phyloP scores from a whole-genome alignment of 2,797 vertebrate genomes.

The Sibirionetta formosa region DNA sequence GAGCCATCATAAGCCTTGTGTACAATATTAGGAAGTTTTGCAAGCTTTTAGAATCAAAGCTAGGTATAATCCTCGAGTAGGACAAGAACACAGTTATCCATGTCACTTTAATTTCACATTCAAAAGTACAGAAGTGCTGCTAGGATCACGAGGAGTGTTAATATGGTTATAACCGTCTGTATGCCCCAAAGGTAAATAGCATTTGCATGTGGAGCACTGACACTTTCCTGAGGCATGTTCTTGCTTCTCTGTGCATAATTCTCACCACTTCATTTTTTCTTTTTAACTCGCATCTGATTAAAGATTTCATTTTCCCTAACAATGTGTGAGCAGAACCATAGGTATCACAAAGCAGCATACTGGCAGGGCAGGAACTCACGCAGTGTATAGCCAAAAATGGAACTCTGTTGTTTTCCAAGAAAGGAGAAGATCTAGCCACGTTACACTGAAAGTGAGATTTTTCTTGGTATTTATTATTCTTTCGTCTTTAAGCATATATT shows the following conservation, averaged over 20 bases:
- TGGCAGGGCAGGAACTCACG: not conserved
- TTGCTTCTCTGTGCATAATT: constrained; percentile 79
- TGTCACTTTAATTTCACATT: constrained; percentile 38
- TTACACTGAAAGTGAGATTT: constrained; percentile 18
- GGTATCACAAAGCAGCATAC: constrained; percentile 20
- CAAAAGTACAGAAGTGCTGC: constrained; percentile 43
- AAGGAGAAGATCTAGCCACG: constrained; percentile 9
- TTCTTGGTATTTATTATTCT: constrained; percentile 45
- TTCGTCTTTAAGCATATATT: constrained; percentile 38
- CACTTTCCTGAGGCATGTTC: constrained; percentile 68
- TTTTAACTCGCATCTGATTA: constrained; percentile 80
- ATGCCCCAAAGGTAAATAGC: constrained; percentile 70
- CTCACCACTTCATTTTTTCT: constrained; percentile 75
- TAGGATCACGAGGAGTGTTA: constrained; percentile 54
- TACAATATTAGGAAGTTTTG: not conserved
- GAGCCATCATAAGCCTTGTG: not conserved
- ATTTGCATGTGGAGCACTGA: constrained; percentile 68
- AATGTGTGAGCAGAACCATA: constrained; percentile 55
- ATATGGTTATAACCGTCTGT: constrained; percentile 57
- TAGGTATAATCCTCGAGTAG: not conserved
- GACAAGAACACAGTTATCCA: not conserved
- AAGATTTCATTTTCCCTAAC: constrained; percentile 75
- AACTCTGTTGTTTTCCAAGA: constrained; percentile 12
- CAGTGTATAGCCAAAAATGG: not conserved
- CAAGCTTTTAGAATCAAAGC: constrained; percentile 7